Conservation (phyloP, 2,888 invertebrate genomes). For the Nysson spinosus region DNA sequence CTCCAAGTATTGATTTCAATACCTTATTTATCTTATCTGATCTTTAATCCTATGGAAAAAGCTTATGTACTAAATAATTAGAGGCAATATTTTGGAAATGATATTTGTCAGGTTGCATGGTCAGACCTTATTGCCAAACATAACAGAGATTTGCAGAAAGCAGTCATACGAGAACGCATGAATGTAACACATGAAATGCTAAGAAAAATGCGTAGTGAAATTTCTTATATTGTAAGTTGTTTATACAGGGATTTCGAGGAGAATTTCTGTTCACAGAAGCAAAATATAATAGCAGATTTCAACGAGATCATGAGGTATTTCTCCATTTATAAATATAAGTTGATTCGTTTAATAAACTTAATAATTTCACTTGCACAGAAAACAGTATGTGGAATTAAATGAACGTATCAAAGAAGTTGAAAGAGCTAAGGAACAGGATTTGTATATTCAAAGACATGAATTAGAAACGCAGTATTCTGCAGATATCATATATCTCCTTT, state of each 20-base stretch:
- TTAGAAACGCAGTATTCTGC: constrained; percentile 59
- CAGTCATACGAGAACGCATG: constrained; percentile 57
- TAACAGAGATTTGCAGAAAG: constrained; percentile 53
- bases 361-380: too few relatives aligned
- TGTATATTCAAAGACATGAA: constrained; percentile 48
- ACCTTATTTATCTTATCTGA: not conserved
- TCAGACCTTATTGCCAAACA: constrained; percentile 37
- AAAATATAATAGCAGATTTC: constrained; percentile 67
- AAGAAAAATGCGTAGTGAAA: constrained; percentile 61
- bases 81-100: too few relatives aligned
- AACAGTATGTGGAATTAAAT: constrained; percentile 52
- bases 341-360: too few relatives aligned
- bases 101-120: constrained; percentile 47
- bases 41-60: too few relatives aligned
- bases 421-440: constrained; percentile 42
- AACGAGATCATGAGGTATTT: constrained; percentile 67
- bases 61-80: too few relatives aligned
- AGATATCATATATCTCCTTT: constrained; percentile 57
- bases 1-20: constrained; percentile 51
- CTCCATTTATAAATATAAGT: not conserved
- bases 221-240: constrained; percentile 50
- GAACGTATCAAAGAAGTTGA: constrained; percentile 47
- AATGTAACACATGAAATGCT: constrained; percentile 60
- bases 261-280: constrained; percentile 47
- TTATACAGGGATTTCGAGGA: constrained; percentile 61